These are phyloP conservation scores for Nebria brevicollis DNA, from an alignment of 2,888 invertebrate genomes.

Conservation along the genomic window DNA sequence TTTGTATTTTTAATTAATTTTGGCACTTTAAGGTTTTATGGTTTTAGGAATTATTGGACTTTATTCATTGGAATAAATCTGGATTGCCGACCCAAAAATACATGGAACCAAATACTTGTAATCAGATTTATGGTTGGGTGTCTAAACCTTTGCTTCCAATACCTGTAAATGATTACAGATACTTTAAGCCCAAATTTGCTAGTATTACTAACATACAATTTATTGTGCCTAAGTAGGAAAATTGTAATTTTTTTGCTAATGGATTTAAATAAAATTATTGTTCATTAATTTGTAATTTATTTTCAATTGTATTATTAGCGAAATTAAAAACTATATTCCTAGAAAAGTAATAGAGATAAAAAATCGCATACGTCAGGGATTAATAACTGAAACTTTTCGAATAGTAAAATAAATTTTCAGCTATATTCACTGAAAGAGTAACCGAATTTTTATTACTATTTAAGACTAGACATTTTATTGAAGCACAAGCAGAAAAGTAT, in stretches of 20 bases:
- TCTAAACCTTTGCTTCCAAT: constrained; percentile 52
- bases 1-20: not conserved
- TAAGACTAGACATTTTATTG: too few relatives aligned
- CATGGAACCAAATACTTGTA: constrained; percentile 57
- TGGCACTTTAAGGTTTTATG: not conserved
- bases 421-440: too few relatives aligned
- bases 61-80: constrained; percentile 54
- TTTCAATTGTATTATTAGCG: too few relatives aligned
- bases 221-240: not conserved
- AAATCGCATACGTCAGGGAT: too few relatives aligned
- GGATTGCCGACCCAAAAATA: constrained; percentile 55
- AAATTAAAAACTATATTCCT: too few relatives aligned
- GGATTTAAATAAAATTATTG: too few relatives aligned
- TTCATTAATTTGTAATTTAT: too few relatives aligned
- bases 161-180: constrained; percentile 54
- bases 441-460: too few relatives aligned
- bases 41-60: constrained; percentile 48
- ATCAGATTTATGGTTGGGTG: constrained; percentile 58
- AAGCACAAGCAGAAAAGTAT: too few relatives aligned
- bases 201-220: constrained; percentile 16
- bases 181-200: constrained; percentile 50
- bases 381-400: too few relatives aligned
- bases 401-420: too few relatives aligned
- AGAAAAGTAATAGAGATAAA: too few relatives aligned
- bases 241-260: not conserved